phyloP scores from a whole-genome alignment of 2,797 vertebrate genomes.

The Cossypha caffra region DNA sequence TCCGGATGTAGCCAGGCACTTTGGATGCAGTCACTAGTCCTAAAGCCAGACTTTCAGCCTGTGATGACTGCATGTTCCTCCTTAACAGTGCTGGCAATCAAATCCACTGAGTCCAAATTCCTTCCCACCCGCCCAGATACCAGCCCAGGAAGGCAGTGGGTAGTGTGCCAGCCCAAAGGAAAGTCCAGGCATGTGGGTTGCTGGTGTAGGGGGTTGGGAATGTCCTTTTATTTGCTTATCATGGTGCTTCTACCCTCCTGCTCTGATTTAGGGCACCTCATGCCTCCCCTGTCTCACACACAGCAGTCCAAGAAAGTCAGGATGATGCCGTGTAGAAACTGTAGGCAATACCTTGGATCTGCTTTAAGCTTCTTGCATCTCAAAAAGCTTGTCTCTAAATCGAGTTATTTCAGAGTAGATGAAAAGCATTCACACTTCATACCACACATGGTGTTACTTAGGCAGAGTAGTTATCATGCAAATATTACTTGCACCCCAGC shows the following conservation, averaged over 20 bases:
- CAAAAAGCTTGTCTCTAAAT: background rate
- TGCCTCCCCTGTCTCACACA: background rate
- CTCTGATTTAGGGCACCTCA: background rate
- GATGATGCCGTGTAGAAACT: background rate
- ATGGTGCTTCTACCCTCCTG: accelerated
- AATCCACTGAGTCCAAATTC: slow-evolving; percentile 1
- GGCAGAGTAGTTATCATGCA: background rate
- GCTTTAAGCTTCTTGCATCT: background rate
- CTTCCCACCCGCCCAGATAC: background rate
- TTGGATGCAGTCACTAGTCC: accelerated
- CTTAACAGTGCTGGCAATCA: background rate
- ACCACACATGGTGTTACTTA: background rate
- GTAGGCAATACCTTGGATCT: background rate
- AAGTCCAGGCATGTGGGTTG: accelerated
- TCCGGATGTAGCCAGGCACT: background rate
- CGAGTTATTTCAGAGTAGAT: background rate
- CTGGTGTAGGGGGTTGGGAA: accelerated
- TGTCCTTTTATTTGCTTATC: background rate
- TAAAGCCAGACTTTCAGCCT: background rate
- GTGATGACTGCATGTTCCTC: background rate
- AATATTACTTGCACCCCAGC: background rate
- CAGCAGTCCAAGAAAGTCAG: background rate
- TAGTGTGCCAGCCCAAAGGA: background rate
- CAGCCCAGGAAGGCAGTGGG: background rate
- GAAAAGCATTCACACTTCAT: background rate